phyloP scores from a whole-genome alignment of 2,113 vertebrate genomes.

The Crotalus horridus region DNA sequence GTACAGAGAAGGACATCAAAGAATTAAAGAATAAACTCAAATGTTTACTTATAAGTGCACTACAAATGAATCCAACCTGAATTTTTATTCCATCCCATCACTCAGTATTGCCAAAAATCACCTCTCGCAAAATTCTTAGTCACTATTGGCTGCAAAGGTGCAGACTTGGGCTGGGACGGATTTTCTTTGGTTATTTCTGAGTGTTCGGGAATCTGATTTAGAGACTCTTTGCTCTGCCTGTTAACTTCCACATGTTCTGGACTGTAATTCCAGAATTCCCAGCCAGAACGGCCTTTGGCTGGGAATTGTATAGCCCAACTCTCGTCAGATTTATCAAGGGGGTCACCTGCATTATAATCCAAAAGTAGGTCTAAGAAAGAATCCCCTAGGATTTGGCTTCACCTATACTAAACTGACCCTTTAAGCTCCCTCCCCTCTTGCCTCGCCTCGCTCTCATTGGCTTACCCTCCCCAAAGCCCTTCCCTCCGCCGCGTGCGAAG shows the following conservation, averaged over 20 bases:
- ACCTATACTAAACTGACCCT: no score
- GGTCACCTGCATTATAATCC: background rate
- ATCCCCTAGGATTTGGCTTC: background rate
- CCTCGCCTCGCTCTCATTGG: background rate
- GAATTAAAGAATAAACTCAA: background rate
- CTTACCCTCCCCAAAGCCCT: no score
- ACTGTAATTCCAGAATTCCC: background rate
- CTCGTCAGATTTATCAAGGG: background rate
- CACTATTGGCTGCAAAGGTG: background rate
- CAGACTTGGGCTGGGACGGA: background rate
- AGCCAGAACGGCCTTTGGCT: background rate
- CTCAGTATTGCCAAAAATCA: background rate
- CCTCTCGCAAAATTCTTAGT: background rate
- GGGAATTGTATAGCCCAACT: background rate
- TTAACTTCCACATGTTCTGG: background rate
- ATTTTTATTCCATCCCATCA: background rate
- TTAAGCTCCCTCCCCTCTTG: fast-evolving
- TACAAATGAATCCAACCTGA: background rate
- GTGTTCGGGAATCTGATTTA: background rate
- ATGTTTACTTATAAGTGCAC: background rate
- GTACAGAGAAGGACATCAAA: background rate
- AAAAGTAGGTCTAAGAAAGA: background rate
- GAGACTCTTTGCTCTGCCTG: background rate
- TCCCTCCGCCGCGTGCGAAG: background rate
- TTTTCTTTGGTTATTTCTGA: background rate